Base-by-base conservation (phyloP, 2,888 invertebrate genomes). In the Cheilosia grossa region DNA sequence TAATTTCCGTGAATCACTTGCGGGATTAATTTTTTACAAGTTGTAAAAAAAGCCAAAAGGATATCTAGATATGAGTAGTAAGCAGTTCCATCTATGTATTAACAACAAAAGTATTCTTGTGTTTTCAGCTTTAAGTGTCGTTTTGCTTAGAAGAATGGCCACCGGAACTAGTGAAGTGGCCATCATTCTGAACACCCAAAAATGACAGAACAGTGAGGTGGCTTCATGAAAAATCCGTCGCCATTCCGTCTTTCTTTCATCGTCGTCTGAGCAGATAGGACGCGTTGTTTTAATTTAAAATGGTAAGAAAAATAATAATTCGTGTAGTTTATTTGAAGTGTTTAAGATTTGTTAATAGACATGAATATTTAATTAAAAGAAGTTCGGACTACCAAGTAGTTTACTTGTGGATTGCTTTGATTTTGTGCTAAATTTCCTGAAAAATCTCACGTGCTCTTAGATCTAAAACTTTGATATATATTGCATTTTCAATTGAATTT, bases 231-330 rank as follows among this genome's bases (percentile, higher is more conserved):
- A 58, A 63, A 24, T 67, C 42, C 40, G 44, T 15, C 1, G 2
- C n/a, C 1, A 72, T 82, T 88, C 89, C 73, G 89, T 91, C 91
- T 91, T 91, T 91, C 89, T 89, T 86, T 89, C 89, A 75, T 89
- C 90, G 88, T 87, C 90, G 88, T 89, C 88, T 88, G 89, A 89
- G 88, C 56, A 54, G 88, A 87, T 87, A 87, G 81, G 91, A 89
- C 91, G 89, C 83, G 87, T 88, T 53, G 51, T 53, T 72, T 47
- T 66, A 40, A 58, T 58, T 49, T 70, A 63, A 70, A 19, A 90
- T 91, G 91, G 91, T 91, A 78, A 90, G 91, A 67, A 33, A 33
- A 13, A n/a, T 1, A 1, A 15, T 21, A 7, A 21, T 49, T 49
- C 21, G 2, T 21, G 13, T 37, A 13, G 0, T 37, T 37, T 19